Base-by-base conservation (phyloP, 2,113 vertebrate species). In the Merops nubicus region DNA sequence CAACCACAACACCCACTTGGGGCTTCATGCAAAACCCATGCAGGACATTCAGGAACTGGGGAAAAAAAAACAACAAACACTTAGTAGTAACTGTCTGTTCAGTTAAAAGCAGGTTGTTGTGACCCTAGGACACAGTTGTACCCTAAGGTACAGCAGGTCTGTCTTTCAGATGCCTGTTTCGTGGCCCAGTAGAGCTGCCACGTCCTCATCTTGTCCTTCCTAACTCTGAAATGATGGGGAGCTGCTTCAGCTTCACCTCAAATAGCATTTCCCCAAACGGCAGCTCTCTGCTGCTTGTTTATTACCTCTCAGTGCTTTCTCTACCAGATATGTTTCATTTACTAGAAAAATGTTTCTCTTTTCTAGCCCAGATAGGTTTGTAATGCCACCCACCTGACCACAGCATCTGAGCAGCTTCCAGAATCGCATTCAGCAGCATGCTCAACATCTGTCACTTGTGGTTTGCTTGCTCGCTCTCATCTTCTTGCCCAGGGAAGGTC, bases 331-430 rank as follows among this genome's bases (percentile, higher is more conserved):
- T 2, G 18, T 34, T 64, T 67, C 36, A 76, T 60, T 93, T 91
- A 40, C 62, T 76, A 68, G 40, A 62, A 84, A 86, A 94, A 77
- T 20, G 25, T 80, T 83, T 95, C 40, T 85, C 19, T 88, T 84
- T 94, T 62, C 64, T 65, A 84, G 33, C 23, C 64, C 59, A 77
- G 68, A 43, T 62, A 53, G 69, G 63, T 65, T 86, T 89, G 53
- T 53, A 80, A 74, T 8, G 65, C 54, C 51, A 80, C 53, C 45
- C 60, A 77, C 63, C 43, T 62, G 72, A 86, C 63, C 67, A 82
- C 50, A 94, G 59, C 64, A 89, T 69, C 86, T 86, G 36, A 93
- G 89, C 60, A 68, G 45, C 68, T 89, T 95, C 83, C 84, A 96
- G 84, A 65, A 48, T 2, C 50, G 77, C 73, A 53, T 74, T 81